Evolutionary conservation across 2,113 vertebrate species (phyloP).

Genomic region (Casuarius casuarius): DNA sequence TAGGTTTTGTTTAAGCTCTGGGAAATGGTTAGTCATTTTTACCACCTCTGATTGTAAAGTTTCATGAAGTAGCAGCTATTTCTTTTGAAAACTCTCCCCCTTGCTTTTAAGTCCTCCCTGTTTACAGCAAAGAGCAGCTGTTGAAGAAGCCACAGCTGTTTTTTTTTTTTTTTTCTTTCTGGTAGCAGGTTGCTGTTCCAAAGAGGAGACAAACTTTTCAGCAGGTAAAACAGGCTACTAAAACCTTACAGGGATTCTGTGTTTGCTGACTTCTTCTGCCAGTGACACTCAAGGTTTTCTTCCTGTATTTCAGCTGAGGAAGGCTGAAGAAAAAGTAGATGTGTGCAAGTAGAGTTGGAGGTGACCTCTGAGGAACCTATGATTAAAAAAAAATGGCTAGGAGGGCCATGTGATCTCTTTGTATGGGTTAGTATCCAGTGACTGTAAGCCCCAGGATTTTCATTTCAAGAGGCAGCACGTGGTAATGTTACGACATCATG

Average conservation of each 20-base stretch:
- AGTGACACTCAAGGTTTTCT: neutral
- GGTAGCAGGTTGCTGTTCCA: neutral
- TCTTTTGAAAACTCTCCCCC: neutral
- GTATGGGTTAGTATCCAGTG: neutral
- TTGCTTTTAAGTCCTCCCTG: neutral
- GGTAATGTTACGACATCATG: rapidly evolving
- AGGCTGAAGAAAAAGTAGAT: neutral
- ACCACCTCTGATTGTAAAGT: neutral
- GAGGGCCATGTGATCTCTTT: neutral
- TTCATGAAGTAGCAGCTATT: neutral
- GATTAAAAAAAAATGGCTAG: neutral
- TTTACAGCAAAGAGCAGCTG: neutral
- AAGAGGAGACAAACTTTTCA: neutral
- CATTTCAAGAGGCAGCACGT: neutral
- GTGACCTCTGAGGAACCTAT: neutral
- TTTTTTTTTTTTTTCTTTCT: neutral
- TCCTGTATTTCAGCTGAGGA: neutral
- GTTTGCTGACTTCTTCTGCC: neutral
- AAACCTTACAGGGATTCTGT: neutral
- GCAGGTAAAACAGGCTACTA: neutral
- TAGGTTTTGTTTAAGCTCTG: neutral
- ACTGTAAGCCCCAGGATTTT: neutral
- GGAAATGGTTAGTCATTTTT: neutral
- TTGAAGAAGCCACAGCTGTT: neutral
- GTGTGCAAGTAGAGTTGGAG: neutral